Percentiles rank a stretch among this genome's conserved stretches.
These are phyloP conservation scores for Piaya cayana DNA, from an alignment of 2,113 vertebrate species.

Conservation along the genomic window DNA sequence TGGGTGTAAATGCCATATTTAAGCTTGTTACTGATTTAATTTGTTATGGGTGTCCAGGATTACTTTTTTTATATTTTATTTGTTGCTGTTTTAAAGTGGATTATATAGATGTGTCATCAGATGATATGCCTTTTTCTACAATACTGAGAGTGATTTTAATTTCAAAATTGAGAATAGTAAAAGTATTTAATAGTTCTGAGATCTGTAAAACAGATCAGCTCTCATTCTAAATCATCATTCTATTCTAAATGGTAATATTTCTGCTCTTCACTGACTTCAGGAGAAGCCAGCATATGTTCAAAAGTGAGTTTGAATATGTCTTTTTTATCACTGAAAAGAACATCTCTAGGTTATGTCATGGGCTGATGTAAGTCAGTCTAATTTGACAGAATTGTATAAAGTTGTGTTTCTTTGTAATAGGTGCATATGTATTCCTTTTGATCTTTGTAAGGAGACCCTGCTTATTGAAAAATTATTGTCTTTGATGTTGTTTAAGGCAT, in stretches of 20 bases:
- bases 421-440: not conserved
- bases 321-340: not conserved
- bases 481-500: not conserved
- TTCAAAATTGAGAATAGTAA: not conserved
- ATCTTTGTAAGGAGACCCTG: not conserved
- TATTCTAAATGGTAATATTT: not conserved
- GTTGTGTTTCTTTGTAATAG: not conserved
- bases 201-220: not conserved
- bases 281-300: not conserved
- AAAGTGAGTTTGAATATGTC: not conserved
- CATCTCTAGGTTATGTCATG: not conserved
- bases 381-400: not conserved
- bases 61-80: not conserved
- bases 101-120: not conserved
- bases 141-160: not conserved
- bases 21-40: not conserved
- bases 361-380: not conserved
- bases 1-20: not conserved
- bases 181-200: not conserved
- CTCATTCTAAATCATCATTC: not conserved
- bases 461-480: not conserved
- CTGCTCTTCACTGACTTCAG: not conserved
- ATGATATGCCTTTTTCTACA: not conserved
- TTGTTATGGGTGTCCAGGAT: not conserved
- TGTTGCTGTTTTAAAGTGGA: not conserved